A percentile compares a stretch with the other conserved stretches of the same genome.
phyloP scores from a whole-genome alignment of 2,888 invertebrate species.

The Tupiocoris notatus region DNA sequence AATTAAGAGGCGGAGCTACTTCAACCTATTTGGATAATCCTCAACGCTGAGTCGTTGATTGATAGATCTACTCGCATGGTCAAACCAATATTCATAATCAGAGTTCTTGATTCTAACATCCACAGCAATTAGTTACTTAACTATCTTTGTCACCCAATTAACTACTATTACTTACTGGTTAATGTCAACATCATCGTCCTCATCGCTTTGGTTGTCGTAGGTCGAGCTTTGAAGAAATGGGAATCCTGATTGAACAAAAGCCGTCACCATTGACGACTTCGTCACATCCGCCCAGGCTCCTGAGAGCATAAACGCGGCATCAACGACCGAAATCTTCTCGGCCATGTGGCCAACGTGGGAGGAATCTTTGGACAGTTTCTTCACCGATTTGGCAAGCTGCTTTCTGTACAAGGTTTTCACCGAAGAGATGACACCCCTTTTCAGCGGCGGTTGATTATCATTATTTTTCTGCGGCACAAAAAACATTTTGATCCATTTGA shows the following conservation, averaged over 20 bases:
- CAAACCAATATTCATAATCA: no score
- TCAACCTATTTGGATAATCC: no score
- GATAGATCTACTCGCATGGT: no score
- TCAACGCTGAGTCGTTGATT: no score
- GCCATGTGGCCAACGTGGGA: neutral
- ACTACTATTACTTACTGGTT: neutral
- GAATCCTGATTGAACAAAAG: neutral
- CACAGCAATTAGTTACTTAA: no score
- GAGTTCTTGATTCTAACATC: no score
- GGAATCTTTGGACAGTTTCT: neutral
- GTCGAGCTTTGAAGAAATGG: neutral
- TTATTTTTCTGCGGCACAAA: neutral
- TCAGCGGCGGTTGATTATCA: neutral
- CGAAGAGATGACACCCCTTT: neutral
- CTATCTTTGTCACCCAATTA: no score
- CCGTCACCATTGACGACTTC: neutral
- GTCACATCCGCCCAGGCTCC: constrained; percentile 5
- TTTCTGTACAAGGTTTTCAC: neutral
- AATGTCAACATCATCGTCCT: neutral
- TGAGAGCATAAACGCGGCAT: constrained; percentile 13
- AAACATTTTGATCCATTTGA: neutral
- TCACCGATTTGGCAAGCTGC: neutral
- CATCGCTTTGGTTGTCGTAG: neutral
- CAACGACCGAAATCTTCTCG: constrained; percentile 2
- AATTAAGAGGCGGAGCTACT: no score